phyloP scores from a whole-genome alignment of 2,113 vertebrate genomes.

The Chroicocephalus ridibundus region DNA sequence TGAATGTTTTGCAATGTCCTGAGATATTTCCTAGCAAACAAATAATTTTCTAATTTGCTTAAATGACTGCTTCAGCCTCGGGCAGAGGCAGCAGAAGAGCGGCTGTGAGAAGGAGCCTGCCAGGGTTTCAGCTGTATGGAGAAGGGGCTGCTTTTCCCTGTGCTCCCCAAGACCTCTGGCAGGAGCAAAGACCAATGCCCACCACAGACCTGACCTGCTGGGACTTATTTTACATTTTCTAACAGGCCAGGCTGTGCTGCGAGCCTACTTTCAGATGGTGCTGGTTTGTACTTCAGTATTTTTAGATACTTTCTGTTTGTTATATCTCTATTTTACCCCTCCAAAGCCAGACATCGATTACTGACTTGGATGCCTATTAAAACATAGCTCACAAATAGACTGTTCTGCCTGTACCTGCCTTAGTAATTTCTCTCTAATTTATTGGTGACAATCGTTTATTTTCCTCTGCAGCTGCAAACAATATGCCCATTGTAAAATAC shows the following conservation, averaged over 20 bases:
- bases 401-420: neutral
- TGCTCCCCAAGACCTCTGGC: neutral
- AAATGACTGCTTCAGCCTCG: rapidly evolving
- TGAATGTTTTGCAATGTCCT: neutral
- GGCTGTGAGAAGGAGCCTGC: rapidly evolving
- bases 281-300: neutral
- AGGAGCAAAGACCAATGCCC: neutral
- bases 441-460: neutral
- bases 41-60: neutral
- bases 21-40: neutral
- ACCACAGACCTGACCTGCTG: neutral
- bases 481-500: conserved; percentile 80
- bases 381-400: neutral
- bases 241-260: neutral
- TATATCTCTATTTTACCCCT: neutral
- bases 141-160: neutral
- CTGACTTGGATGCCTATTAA: neutral
- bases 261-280: neutral
- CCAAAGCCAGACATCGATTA: neutral
- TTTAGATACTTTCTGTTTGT: neutral
- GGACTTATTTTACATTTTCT: neutral
- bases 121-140: rapidly evolving
- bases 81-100: rapidly evolving
- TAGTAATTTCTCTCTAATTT: neutral
- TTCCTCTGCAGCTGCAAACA: neutral